Percentiles rank a stretch among this genome's conserved stretches.
Evolutionary conservation across 2,888 invertebrate species (phyloP).

Genomic region (Stomorhina lunata): DNA sequence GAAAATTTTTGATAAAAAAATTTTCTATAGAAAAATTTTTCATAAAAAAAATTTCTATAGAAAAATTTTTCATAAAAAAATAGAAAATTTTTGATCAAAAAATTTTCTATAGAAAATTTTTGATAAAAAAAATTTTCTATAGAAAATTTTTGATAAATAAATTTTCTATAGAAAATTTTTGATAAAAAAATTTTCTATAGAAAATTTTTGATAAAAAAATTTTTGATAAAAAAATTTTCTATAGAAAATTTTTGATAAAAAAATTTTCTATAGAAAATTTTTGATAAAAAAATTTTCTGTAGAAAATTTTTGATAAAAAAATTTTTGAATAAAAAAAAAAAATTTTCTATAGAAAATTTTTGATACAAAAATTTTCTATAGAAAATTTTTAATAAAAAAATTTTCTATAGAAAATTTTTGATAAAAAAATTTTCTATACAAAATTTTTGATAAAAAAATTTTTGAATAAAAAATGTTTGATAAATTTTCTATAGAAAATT

Average conservation of each 20-base stretch:
- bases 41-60: background rate
- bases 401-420: too few species aligned
- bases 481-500: background rate
- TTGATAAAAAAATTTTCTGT: background rate
- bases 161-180: background rate
- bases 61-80: background rate
- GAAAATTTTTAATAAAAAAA: background rate
- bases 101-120: background rate
- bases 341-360: too few species aligned
- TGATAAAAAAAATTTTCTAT: background rate
- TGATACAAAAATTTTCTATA: background rate
- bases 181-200: background rate
- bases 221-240: background rate
- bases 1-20: background rate
- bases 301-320: background rate
- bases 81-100: too few species aligned
- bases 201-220: background rate
- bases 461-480: too few species aligned
- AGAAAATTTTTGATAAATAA: background rate
- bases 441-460: too few species aligned
- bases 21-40: background rate
- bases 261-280: background rate
- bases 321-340: background rate
- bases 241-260: background rate
- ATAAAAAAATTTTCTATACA: too few species aligned